A percentile compares a stretch with the other conserved stretches of the same genome.
Conservation (phyloP, 2,888 invertebrate genomes). For the Abrostola triplasia region DNA sequence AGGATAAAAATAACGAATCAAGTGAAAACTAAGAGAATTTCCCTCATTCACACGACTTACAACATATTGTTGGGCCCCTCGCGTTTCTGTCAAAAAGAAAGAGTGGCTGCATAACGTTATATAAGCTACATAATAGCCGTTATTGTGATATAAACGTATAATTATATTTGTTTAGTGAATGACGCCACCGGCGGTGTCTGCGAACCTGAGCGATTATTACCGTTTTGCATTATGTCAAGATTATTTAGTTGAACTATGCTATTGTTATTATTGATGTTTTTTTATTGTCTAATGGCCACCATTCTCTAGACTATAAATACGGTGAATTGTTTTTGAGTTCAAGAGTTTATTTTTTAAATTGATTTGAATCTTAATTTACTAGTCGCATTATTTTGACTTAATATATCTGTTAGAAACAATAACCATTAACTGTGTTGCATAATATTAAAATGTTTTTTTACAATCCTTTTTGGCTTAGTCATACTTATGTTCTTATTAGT, state of each 20-base stretch:
- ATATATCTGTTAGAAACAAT: too few species aligned
- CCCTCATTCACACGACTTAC: conserved; percentile 42
- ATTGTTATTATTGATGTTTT: conserved; percentile 9
- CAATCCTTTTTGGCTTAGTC: too few species aligned
- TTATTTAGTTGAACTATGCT: conserved; percentile 14
- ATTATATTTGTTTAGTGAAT: conserved; percentile 58
- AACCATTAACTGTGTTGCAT: too few species aligned
- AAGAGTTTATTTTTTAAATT: too few species aligned
- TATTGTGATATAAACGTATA: conserved; percentile 49
- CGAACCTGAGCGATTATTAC: conserved; percentile 33
- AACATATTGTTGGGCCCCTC: conserved; percentile 28
- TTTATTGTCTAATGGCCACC: not conserved
- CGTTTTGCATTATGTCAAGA: conserved; percentile 30
- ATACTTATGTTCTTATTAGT: too few species aligned
- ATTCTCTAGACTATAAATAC: not conserved
- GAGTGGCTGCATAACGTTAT: conserved; percentile 47
- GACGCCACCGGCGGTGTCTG: conserved; percentile 32
- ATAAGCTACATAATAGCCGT: conserved; percentile 41
- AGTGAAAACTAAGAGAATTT: conserved; percentile 9
- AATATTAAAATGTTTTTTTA: too few species aligned
- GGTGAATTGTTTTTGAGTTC: not conserved
- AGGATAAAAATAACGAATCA: not conserved
- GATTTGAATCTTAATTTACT: too few species aligned
- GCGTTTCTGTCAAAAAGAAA: conserved; percentile 52
- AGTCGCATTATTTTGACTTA: too few species aligned